Base-by-base conservation (phyloP, 2,113 vertebrate genomes). In the Orycteropus afer region DNA sequence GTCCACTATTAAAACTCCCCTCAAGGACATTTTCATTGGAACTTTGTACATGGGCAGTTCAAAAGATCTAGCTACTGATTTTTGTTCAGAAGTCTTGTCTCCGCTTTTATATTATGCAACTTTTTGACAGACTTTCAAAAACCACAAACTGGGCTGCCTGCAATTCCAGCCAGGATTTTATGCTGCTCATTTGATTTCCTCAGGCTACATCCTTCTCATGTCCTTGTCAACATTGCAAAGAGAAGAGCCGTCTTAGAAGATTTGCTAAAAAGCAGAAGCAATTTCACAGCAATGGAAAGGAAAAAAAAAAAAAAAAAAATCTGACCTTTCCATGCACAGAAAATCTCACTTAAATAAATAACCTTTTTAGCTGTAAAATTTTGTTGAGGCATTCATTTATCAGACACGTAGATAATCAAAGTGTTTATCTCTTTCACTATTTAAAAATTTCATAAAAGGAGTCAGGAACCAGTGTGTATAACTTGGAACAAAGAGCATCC, bases 341-440 rank as follows among this genome's bases (percentile, higher is more conserved):
- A 98, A 98, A 98, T 98, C 98, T 98, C 98, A 98, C 98, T 99
- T 98, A 98, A 99, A 98, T 98, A 99, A 99, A 99, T 98, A 99
- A 98, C 98, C 97, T 99, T 98, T 98, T 99, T 97, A 98, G 97
- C 98, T 98, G 98, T 98, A 98, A 99, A 98, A 98, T 98, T 98
- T 98, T 95, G 97, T 98, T 97, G 97, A 97, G 90, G 95, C 98
- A 97, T 98, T 98, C 97, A 98, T 98, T 98, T 98, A 97, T 98
- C 97, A 98, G 97, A 97, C 97, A 89, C 95, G 84, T 15, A 97
- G 98, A 98, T 98, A 98, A 98, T 98, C 96, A 93, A 92, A 0
- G 0, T 96, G 97, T 97, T 98, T 98, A 98, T 98, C 96, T 97
- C 96, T 95, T 96, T 59, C 32, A 47, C 95, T 84, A 97, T 98